Evolutionary conservation across 2,113 vertebrate species (phyloP), one percentile per base, ranked within the genome.

Genomic region (Naja naja): DNA sequence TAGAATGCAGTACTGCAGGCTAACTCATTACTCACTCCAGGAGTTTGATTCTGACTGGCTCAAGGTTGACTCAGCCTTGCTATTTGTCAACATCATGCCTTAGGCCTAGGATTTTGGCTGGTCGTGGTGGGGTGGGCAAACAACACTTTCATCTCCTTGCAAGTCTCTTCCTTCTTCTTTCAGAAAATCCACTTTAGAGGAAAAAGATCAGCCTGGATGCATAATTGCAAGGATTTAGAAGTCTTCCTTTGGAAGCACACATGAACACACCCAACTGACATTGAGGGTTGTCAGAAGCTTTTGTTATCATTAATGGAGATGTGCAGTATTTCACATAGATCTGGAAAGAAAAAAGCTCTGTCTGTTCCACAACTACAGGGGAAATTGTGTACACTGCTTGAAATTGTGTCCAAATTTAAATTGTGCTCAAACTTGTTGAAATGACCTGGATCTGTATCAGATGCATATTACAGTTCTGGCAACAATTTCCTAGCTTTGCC

Each of bases 401-500:
- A n/a, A 64, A 69, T 53, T 53, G 45, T 52, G 52, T 22, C 58
- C 74, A n/a, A 11, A 86, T 8, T 52, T 12, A 64, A 30, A 69
- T 39, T 53, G 30, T 64, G 39, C 30, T 86, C 25, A 45, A 22
- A 56, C 7, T 52, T 12, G 9, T 7, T 53, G 47, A 64, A 88
- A 88, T 88, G 52, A 88, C 6, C 27, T 20, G 23, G 18, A 47
- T 64, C 85, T 91, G 39, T 10, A n/a, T 45, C 18, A 69, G 88
- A 53, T 88, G 47, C 30, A 52, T 7, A 30, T 54, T 88, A 43
- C 25, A 47, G 91, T 89, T 93, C 89, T 93, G 60, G 94, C 47
- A 94, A 91, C 90, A 0, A 0, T 5, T 89, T 34, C 1, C 90
- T 25, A 94, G 92, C 93, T 94, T 92, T 95, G 94, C 93, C 94